A percentile compares a stretch with the other conserved stretches of the same genome.
Conservation (phyloP, 2,888 invertebrate species). For the Drosophila cracens region DNA sequence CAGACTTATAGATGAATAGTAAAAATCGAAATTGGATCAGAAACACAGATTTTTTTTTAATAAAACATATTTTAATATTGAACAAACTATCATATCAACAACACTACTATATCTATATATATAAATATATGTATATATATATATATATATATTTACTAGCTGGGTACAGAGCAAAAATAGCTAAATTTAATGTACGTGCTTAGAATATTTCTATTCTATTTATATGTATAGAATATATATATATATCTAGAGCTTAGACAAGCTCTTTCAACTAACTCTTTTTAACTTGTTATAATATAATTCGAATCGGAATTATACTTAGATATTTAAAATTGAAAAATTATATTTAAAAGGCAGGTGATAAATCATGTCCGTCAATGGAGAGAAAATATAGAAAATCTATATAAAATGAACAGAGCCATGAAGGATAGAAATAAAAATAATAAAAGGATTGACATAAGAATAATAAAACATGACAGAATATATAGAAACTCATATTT, state of each 20-base stretch:
- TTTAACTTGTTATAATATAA: rapidly evolving
- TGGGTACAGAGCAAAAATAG: no score
- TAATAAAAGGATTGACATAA: not conserved
- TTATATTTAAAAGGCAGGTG: not conserved
- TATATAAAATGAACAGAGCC: not conserved
- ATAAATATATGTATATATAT: not conserved
- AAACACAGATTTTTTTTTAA: not conserved
- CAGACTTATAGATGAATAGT: not conserved
- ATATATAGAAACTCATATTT: not conserved
- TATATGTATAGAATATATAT: not conserved
- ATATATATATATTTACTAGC: no score
- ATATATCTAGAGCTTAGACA: not conserved
- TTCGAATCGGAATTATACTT: not conserved
- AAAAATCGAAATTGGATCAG: not conserved
- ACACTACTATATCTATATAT: not conserved
- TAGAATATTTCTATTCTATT: not conserved
- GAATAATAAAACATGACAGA: not conserved
- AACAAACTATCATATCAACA: not conserved
- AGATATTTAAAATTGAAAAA: not conserved
- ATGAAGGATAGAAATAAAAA: not conserved
- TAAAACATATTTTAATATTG: rapidly evolving
- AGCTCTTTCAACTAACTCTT: not conserved
- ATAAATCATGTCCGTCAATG: not conserved
- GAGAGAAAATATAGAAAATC: not conserved
- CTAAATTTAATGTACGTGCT: no score